Evolutionary conservation across 2,113 vertebrate genomes (phyloP), one percentile per base, ranked within the genome.

Genomic region (Meriones unguiculatus): DNA sequence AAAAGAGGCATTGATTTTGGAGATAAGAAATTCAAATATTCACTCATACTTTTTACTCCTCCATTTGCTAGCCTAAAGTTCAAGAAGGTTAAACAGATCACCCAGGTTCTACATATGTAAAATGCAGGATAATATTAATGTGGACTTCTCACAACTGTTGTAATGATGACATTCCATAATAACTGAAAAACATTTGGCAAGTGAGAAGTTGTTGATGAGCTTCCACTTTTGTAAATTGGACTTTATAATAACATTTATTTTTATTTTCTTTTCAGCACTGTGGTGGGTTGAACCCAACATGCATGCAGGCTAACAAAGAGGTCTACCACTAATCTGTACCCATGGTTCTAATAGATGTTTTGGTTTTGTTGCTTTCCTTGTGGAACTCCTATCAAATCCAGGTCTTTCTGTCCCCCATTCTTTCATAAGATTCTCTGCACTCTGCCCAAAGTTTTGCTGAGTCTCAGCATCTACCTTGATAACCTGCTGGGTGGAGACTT

Each of bases 1-100:
- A 30, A 90, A 93, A 92, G 89, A 22, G 17, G 65, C 7, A 85
- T n/a, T 82, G 32, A 35, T 38, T 97, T 94, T 84, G 28, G 90
- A 95, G 38, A 70, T 50, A 52, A 87, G 22, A 4, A 2, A 75
- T 76, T 92, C 75, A 77, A 87, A 69, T 81, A 17, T 17, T 25
- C 64, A 46, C n/a, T 92, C 70, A 90, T 28, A 69, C 30, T 78
- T 52, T 24, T 65, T 35, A 41, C 14, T 69, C 65, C 72, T 50
- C 28, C 57, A 72, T 24, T 73, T 52, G 59, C 2, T 78, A 72
- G 41, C 14, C 30, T 90, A 18, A 92, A 54, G 11, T 54, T 93
- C 77, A 93, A 82, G 87, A 94, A 69, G 35, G 11, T 91, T 94
- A 91, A 91, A 92, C 92, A 88, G 77, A 2, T 84, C 65, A 1